Base-by-base conservation (phyloP, 2,888 invertebrate genomes). In the Lycaena phlaeas region DNA sequence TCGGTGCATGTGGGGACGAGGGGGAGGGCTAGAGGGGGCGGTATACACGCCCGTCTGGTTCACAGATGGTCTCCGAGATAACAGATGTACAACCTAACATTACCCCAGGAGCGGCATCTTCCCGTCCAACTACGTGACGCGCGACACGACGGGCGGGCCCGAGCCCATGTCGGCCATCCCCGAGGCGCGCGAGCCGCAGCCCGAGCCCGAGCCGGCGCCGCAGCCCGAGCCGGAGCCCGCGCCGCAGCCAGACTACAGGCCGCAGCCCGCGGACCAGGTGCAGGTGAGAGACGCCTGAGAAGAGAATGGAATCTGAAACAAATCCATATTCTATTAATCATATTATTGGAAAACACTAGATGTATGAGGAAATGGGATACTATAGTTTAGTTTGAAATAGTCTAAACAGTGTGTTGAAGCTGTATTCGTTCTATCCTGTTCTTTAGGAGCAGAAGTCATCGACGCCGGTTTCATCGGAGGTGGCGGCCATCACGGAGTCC, bases 71-170 rank as follows among this genome's bases (percentile, higher is more conserved):
- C n/a, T n/a, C n/a, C n/a, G n/a, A n/a, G n/a, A n/a, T n/a, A n/a
- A n/a, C n/a, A n/a, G n/a, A n/a, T n/a, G n/a, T n/a, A n/a, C n/a
- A n/a, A n/a, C n/a, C n/a, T n/a, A n/a, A n/a, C n/a, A n/a, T n/a
- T n/a, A n/a, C n/a, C 14, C 0, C 56, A 87, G 91, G 48, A 89
- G 88, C 6, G 99, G 99, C 41, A 96, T 98, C 53, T 99, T 99
- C 79, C 99, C 99, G 0, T 96, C 96, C 1, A 98, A 97, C 86
- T 99, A 98, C 78, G 98, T 95, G 40, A 92, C 93, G 36, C 75
- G 75, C 17, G 79, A 79, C 49, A 54, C 75, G 1, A 89, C 89
- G 1, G 75, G 81, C 0, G 45, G 53, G 3, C 51, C 57, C 3
- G 63, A 62, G 10, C 56, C 59, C 0, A 70, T 73, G 41, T 56